phyloP scores from a whole-genome alignment of 2,797 vertebrate genomes.

The Nannoperca australis region DNA sequence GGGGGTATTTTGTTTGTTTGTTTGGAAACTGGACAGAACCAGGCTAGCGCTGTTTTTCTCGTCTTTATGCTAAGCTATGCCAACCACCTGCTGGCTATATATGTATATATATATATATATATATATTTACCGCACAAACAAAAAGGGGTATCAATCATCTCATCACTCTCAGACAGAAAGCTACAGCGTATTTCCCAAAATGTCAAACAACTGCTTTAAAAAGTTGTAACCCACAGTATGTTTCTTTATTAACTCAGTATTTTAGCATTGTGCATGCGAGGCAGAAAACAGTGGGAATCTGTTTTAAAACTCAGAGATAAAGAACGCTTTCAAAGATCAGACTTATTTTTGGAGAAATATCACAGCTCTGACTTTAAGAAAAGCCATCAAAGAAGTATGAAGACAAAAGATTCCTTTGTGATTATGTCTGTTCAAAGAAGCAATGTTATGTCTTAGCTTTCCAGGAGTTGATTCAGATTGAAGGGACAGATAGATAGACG shows the following conservation, averaged over 20 bases:
- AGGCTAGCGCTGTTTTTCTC: neutral
- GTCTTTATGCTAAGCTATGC: slow-evolving; percentile 7
- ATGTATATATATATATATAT: no score
- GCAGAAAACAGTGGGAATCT: slow-evolving; percentile 42
- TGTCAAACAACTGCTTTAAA: neutral
- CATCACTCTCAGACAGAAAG: neutral
- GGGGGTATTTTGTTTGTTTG: neutral
- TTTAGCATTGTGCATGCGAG: slow-evolving; percentile 13
- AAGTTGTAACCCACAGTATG: slow-evolving; percentile 7
- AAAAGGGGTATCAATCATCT: neutral
- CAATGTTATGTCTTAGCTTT: slow-evolving; percentile 11
- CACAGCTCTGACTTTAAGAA: slow-evolving; percentile 29
- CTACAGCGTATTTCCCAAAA: neutral
- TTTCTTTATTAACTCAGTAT: slow-evolving; percentile 22
- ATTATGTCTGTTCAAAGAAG: slow-evolving; percentile 33
- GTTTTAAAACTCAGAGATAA: slow-evolving; percentile 47
- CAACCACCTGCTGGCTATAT: neutral
- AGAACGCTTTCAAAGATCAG: slow-evolving; percentile 54
- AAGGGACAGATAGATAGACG: neutral
- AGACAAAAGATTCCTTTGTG: slow-evolving; percentile 12
- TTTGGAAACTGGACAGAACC: neutral
- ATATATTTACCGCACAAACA: neutral
- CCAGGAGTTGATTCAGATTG: neutral
- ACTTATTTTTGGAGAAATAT: slow-evolving; percentile 34
- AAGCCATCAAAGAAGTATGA: slow-evolving; percentile 36